Evolutionary conservation across 1,140 invertebrate genomes (phyloP).

Genomic region (Apis laboriosa): DNA sequence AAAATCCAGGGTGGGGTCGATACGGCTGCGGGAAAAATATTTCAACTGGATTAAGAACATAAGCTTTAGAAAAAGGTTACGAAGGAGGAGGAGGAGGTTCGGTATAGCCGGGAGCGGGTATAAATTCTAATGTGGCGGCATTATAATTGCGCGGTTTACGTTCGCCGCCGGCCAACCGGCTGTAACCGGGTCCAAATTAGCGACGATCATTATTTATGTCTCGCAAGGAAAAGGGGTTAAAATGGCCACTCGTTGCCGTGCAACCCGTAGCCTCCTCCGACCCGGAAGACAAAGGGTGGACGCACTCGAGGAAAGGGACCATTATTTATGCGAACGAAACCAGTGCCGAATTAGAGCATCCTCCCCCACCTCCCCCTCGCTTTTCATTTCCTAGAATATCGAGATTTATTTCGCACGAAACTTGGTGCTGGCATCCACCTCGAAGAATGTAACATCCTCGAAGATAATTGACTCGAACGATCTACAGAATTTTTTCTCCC

Average conservation of each 20-base stretch:
- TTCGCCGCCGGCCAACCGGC: conserved; percentile 69
- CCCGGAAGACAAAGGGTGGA: conserved; percentile 75
- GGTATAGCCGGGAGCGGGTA: conserved; percentile 61
- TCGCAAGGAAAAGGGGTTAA: conserved; percentile 78
- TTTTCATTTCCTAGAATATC: not conserved
- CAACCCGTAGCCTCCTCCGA: conserved; percentile 55
- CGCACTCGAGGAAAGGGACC: conserved; percentile 48
- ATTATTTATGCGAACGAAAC: conserved; percentile 50
- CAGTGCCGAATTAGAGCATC: conserved; percentile 36
- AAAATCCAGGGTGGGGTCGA: conserved; percentile 69
- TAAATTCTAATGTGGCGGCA: conserved; percentile 81
- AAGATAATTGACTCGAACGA: too few species aligned
- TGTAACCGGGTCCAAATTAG: conserved; percentile 77
- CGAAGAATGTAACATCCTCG: too few species aligned
- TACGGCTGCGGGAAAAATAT: conserved; percentile 74
- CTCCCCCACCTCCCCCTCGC: not conserved
- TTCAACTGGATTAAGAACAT: conserved; percentile 78
- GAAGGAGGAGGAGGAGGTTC: conserved; percentile 47
- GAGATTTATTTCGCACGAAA: not conserved
- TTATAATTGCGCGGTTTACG: conserved; percentile 81
- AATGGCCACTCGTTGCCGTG: conserved; percentile 70
- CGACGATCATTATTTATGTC: conserved; percentile 82
- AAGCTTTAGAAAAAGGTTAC: conserved; percentile 79
- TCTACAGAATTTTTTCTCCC: too few species aligned
- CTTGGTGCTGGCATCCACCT: too few species aligned